These are phyloP conservation scores for Digitonthophagus gazella DNA, from an alignment of 2,888 invertebrate species.

Conservation along the genomic window DNA sequence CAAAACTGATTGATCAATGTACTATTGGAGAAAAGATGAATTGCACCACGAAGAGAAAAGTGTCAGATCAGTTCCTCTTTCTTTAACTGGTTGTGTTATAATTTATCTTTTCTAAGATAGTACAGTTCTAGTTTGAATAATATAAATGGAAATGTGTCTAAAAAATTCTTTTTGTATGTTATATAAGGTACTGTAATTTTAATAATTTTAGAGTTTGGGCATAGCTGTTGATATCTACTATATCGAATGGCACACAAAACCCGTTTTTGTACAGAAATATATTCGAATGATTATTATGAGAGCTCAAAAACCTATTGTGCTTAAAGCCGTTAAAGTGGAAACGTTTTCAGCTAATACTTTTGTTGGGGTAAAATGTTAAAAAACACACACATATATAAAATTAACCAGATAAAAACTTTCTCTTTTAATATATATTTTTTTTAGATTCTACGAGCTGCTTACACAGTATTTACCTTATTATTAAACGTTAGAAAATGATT, in stretches of 20 bases:
- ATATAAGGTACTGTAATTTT: no score
- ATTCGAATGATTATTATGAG: conserved; percentile 6
- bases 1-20: no score
- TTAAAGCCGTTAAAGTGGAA: conserved; percentile 10
- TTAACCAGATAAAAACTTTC: neutral
- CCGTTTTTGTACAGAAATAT: conserved; percentile 13
- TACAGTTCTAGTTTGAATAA: no score
- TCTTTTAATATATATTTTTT: conserved; percentile 14
- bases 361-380: conserved; percentile 8
- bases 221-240: conserved; percentile 6
- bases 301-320: conserved; percentile 8
- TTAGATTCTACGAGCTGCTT: conserved; percentile 30
- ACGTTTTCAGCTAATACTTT: conserved; percentile 15
- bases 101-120: no score
- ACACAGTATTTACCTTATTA: conserved; percentile 31
- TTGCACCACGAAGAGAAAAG: no score
- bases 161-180: no score
- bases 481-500: conserved; percentile 27
- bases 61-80: no score
- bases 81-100: no score
- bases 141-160: no score
- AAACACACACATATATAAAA: no score
- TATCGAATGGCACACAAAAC: conserved; percentile 6
- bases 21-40: no score
- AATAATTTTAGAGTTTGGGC: conserved; percentile 5